Evolutionary conservation across 1,140 invertebrate species (phyloP), one percentile per base, ranked within the genome.

Genomic region (Lethrus apterus): DNA sequence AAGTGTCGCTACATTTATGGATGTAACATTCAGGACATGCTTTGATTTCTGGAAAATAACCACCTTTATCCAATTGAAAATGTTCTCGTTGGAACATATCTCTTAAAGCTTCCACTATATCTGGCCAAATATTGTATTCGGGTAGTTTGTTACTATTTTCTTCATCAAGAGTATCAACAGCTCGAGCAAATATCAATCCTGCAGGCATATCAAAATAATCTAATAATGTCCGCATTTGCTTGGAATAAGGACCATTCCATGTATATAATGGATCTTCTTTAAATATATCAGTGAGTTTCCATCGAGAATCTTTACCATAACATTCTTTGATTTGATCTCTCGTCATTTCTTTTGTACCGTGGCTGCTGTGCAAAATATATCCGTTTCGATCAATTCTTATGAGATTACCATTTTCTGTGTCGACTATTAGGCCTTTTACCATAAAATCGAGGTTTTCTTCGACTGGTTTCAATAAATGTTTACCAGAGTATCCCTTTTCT

Each of bases 161-260:
- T 57, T 76, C 68, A 59, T 89, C 84, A 4, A 83, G 51, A 1
- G 73, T 65, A 62, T 90, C 85, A 20, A 90, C 74, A n/a, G 76
- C 70, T 59, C 79, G 73, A 1, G 83, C 83, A 67, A 83, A 86
- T 2, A 76, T 70, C n/a, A 88, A 52, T 8, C 76, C 72, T 9
- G 74, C 69, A 1, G 81, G 75, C 56, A 81, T 78, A 62, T 89
- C 86, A 67, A 88, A 89, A 60, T 83, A 88, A 62, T 89, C 86
- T 14, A 86, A 67, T 33, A 86, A 68, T 20, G 79, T 73, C 33
- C 83, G 69, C 57, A 86, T 76, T 59, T 78, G 69, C 42, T 70
- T 54, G 0, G 77, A 70, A 18, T 76, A 56, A 1, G 72, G 73
- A 2, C 77, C 78, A 55, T 80, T 77, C 79, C 80, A 82, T 0